Base-by-base conservation (phyloP, 2,797 vertebrate genomes). In the Rhinophrynus dorsalis region DNA sequence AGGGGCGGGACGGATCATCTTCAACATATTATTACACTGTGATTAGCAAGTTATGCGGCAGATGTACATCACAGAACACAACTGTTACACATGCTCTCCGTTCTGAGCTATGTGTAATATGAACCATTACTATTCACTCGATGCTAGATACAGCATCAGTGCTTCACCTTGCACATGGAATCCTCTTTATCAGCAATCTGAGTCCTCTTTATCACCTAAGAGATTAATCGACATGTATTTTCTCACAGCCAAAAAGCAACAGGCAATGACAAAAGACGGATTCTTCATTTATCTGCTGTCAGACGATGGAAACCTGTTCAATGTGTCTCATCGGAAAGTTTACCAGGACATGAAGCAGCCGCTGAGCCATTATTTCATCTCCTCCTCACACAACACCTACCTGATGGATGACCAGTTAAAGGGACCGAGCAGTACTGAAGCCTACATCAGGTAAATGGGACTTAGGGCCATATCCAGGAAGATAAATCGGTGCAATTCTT, bases 351-450 rank as follows among this genome's bases (percentile, higher is more conserved):
- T 99, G 97, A 86, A 8, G 6, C 94, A 95, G 38, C 97, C 97
- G 0, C 90, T 99, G 78, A 94, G 87, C 76, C 90, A 97, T 79
- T 99, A 99, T 81, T 92, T 92, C 55, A 94, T 99, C 79, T 98
- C 96, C 1, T 98, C 97, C 37, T 99, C 97, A 0, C 97, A 99
- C 83, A 99, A 99, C 78, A 99, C 97, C 1, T 99, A 99, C 82
- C 90, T 99, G 69, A 93, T 94, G 90, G 94, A 94, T 23, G 97
- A 99, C 83, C 97, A 99, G 75, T 83, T 99, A 55, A 94, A 82
- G 17, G 97, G 96, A 2, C 94, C 95, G 20, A 99, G 97, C 91
- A 99, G 97, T 83, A 96, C 90, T 0, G 97, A 99, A 76, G 97
- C 95, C 81, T 99, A 99, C 67, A 95, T 98, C 77, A 93, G 92